Evolutionary conservation across 1,140 invertebrate species (phyloP).

Genomic region (Heliconius hewitsoni): DNA sequence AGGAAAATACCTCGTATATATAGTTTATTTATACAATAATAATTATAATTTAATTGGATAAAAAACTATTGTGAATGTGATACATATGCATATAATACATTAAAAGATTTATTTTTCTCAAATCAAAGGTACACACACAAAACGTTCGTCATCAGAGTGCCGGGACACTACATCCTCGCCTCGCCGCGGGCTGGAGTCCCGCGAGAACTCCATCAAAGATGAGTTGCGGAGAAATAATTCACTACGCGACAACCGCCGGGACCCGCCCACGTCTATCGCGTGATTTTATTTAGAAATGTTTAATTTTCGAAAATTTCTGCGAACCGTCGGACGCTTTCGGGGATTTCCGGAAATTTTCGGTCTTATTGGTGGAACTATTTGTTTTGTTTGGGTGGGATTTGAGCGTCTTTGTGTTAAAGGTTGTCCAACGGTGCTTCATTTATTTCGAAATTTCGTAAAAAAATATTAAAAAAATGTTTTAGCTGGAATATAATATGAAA

Average conservation of each 20-base stretch:
- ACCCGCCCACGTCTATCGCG: slow-evolving; percentile 55
- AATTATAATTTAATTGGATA: too few species aligned
- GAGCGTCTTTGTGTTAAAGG: slow-evolving; percentile 29
- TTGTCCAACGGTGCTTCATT: slow-evolving; percentile 31
- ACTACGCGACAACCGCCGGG: slow-evolving; percentile 57
- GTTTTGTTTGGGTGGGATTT: background rate
- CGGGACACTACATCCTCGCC: slow-evolving; percentile 62
- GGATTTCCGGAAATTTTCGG: background rate
- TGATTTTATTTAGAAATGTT: slow-evolving; percentile 27
- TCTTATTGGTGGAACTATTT: background rate
- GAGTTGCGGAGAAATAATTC: slow-evolving; percentile 67
- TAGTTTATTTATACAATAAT: too few species aligned
- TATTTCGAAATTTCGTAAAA: background rate
- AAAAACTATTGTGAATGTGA: too few species aligned
- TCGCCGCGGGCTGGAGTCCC: slow-evolving; percentile 58
- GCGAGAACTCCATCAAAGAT: slow-evolving; percentile 62
- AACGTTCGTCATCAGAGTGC: slow-evolving; percentile 76
- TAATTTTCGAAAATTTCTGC: background rate
- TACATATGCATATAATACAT: too few species aligned
- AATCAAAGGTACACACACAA: slow-evolving; percentile 66
- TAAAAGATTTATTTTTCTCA: slow-evolving; percentile 13
- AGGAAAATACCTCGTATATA: too few species aligned
- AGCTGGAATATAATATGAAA: background rate
- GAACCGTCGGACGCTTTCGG: background rate
- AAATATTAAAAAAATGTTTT: background rate